A percentile compares a stretch with the other conserved stretches of the same genome.
These are phyloP conservation scores for Eristalis arbustorum DNA, from an alignment of 2,888 invertebrate genomes.

Conservation along the genomic window DNA sequence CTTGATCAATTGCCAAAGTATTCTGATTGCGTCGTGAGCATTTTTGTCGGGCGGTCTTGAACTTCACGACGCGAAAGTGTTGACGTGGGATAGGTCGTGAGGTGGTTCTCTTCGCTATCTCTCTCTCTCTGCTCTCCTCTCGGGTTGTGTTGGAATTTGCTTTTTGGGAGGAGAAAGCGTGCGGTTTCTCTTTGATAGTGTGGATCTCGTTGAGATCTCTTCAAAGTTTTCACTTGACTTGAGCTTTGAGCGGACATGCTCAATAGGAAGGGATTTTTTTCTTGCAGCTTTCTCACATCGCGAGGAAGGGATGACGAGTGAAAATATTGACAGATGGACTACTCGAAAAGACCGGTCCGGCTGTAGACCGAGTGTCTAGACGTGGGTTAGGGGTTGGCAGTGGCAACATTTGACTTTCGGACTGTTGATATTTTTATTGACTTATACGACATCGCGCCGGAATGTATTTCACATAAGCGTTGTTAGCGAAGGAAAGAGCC, in stretches of 20 bases:
- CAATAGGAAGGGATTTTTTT: constrained; percentile 20
- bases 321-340: neutral
- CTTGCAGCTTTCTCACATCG: neutral
- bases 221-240: neutral
- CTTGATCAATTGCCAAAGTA: constrained; percentile 74
- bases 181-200: constrained; percentile 9
- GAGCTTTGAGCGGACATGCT: constrained; percentile 37
- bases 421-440: neutral
- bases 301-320: neutral
- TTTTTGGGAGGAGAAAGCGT: neutral
- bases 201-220: constrained; percentile 1
- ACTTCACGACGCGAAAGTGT: constrained; percentile 54
- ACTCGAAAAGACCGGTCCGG: neutral
- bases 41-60: constrained; percentile 53
- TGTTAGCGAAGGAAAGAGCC: neutral
- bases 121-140: neutral
- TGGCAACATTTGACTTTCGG: neutral
- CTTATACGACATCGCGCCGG: neutral
- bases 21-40: constrained; percentile 44
- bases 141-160: neutral
- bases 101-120: constrained; percentile 25
- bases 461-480: neutral
- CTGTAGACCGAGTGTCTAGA: neutral
- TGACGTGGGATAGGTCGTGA: constrained; percentile 66
- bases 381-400: neutral